A percentile compares a stretch with the other conserved stretches of the same genome.
phyloP scores from a whole-genome alignment of 2,888 invertebrate genomes.

The Lochmaea capreae region DNA sequence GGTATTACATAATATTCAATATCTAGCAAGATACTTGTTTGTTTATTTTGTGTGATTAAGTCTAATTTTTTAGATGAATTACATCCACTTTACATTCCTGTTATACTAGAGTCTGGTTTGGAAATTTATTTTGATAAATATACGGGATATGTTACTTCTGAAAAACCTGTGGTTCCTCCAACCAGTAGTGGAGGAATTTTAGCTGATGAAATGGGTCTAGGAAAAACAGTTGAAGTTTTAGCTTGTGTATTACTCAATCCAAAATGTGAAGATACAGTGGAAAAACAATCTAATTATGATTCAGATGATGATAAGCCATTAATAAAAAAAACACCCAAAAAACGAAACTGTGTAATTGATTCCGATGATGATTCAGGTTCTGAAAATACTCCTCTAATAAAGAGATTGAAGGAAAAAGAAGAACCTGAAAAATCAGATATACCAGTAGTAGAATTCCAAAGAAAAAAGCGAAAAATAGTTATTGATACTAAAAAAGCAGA shows the following conservation, averaged over 20 bases:
- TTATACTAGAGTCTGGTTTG: slow-evolving; percentile 55
- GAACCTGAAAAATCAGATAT: not conserved
- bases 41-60: too few relatives aligned
- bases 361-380: slow-evolving; percentile 29
- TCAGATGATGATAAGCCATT: slow-evolving; percentile 31
- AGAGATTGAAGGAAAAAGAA: slow-evolving; percentile 1
- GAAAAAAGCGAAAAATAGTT: slow-evolving; percentile 35
- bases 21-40: too few relatives aligned
- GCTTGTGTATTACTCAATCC: slow-evolving; percentile 73
- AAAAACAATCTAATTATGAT: slow-evolving; percentile 1
- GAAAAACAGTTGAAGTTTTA: slow-evolving; percentile 83
- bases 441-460: slow-evolving; percentile 34
- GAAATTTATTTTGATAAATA: slow-evolving; percentile 64
- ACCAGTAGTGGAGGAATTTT: slow-evolving; percentile 74
- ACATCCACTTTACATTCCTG: slow-evolving; percentile 57
- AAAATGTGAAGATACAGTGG: slow-evolving; percentile 37
- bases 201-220: slow-evolving; percentile 86
- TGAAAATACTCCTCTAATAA: not conserved
- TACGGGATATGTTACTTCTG: slow-evolving; percentile 63
- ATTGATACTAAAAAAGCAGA: slow-evolving; percentile 31
- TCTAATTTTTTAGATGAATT: slow-evolving; percentile 44
- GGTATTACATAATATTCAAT: too few relatives aligned
- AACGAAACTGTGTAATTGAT: slow-evolving; percentile 36
- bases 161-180: slow-evolving; percentile 59
- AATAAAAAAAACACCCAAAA: slow-evolving; percentile 25